A percentile compares a stretch with the other conserved stretches of the same genome.
These are phyloP conservation scores for Macrosteles quadrilineatus DNA, from an alignment of 1,140 invertebrate genomes.

Conservation along the genomic window DNA sequence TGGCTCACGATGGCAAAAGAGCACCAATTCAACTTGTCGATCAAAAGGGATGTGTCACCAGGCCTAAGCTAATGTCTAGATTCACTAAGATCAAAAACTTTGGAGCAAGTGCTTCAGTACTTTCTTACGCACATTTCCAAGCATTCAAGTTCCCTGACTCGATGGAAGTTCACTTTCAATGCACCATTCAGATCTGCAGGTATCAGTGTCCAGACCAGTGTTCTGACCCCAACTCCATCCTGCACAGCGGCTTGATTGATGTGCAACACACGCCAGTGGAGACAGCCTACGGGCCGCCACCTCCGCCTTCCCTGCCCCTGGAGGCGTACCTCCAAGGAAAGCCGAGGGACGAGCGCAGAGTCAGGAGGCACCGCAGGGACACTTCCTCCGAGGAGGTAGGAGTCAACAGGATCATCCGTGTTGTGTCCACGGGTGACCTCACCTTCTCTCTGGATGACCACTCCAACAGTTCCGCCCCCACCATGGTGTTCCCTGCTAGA, in stretches of 20 bases:
- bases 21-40: constrained; percentile 92
- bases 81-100: constrained; percentile 98
- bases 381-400: constrained; percentile 83
- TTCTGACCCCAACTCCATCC: constrained; percentile 37
- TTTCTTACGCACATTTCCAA: constrained; percentile 90
- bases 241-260: constrained; percentile 53
- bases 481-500: constrained; percentile 77
- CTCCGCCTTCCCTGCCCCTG: constrained; percentile 56
- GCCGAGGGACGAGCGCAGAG: constrained; percentile 72
- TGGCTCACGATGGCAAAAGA: constrained; percentile 90
- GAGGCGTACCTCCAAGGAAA: constrained; percentile 75
- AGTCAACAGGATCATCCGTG: constrained; percentile 86
- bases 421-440: constrained; percentile 90
- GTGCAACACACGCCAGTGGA: constrained; percentile 50
- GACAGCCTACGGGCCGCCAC: constrained; percentile 35
- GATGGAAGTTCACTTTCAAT: constrained; percentile 97
- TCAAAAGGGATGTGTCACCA: constrained; percentile 86
- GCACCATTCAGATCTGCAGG: constrained; percentile 91
- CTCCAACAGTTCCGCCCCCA: constrained; percentile 63
- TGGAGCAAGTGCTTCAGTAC: constrained; percentile 87
- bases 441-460: constrained; percentile 83
- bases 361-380: constrained; percentile 59
- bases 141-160: constrained; percentile 97
- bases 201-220: constrained; percentile 90
- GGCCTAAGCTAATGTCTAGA: constrained; percentile 89